These are phyloP conservation scores for Drosophila algonquin DNA, from an alignment of 2,888 invertebrate genomes.

Conservation along the genomic window DNA sequence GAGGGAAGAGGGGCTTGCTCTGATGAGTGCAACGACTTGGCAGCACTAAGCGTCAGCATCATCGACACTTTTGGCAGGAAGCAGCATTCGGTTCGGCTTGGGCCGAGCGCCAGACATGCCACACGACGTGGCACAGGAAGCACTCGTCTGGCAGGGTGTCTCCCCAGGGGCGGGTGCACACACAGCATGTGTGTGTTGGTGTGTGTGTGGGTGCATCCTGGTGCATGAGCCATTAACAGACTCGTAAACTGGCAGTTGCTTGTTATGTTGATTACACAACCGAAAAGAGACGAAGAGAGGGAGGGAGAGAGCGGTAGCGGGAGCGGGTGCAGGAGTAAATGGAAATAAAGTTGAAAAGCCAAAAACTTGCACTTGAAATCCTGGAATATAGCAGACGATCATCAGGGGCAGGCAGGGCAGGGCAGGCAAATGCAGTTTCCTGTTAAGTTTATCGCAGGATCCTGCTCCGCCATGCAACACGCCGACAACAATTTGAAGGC, in stretches of 20 bases:
- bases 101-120: constrained; percentile 54
- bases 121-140: constrained; percentile 66
- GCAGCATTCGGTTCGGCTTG: constrained; percentile 58
- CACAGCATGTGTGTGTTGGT: too few species aligned
- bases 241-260: constrained; percentile 78
- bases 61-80: constrained; percentile 72
- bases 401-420: neutral
- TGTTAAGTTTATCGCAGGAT: neutral
- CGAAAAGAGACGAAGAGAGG: neutral
- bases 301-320: constrained; percentile 23
- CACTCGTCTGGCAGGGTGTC: constrained; percentile 66
- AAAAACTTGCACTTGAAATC: constrained; percentile 59
- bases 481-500: constrained; percentile 27
- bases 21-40: constrained; percentile 84
- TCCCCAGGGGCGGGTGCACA: constrained; percentile 9
- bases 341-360: constrained; percentile 54
- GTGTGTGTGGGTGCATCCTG: constrained; percentile 1
- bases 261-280: constrained; percentile 75
- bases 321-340: constrained; percentile 45
- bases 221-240: constrained; percentile 70
- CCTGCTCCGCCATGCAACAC: neutral
- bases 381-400: constrained; percentile 10
- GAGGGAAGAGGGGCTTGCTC: constrained; percentile 22
- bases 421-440: neutral
- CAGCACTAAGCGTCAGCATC: constrained; percentile 54